Evolutionary conservation across 2,113 vertebrate genomes (phyloP).

Genomic region (Corythornis vintsioides): DNA sequence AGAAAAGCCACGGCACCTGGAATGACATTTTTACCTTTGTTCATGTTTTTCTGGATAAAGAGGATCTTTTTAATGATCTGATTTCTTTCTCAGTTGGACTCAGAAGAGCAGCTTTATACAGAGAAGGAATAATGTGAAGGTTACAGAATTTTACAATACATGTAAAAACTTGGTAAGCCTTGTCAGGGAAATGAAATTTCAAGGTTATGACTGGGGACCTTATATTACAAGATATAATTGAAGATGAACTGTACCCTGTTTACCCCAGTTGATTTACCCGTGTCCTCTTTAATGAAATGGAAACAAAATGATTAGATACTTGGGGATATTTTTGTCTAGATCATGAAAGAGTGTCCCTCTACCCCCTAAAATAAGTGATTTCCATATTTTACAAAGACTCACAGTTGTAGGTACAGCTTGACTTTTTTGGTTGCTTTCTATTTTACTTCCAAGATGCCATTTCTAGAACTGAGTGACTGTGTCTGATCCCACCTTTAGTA

Average conservation of each 20-base stretch:
- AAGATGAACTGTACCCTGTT: neutral
- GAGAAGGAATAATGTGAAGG: neutral
- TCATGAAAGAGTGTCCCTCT: neutral
- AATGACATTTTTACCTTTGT: slow-evolving; percentile 19
- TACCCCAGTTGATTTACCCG: neutral
- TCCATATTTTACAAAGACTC: neutral
- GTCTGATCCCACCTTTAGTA: neutral
- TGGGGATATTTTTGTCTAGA: neutral
- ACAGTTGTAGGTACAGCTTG: neutral
- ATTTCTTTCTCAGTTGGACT: neutral
- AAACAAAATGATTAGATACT: neutral
- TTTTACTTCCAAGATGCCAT: neutral
- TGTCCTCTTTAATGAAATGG: neutral
- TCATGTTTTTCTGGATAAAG: neutral
- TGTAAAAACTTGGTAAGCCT: neutral
- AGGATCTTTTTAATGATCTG: neutral
- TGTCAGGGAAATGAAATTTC: neutral
- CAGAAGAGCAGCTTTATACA: neutral
- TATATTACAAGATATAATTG: neutral
- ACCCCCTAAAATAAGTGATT: neutral
- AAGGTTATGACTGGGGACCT: neutral
- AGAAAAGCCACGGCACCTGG: neutral
- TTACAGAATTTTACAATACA: neutral
- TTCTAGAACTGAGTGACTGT: neutral
- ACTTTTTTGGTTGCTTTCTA: neutral